These are phyloP conservation scores for Drosophila melanogaster DNA, from an alignment of 1,140 invertebrate genomes.

Conservation along the genomic window DNA sequence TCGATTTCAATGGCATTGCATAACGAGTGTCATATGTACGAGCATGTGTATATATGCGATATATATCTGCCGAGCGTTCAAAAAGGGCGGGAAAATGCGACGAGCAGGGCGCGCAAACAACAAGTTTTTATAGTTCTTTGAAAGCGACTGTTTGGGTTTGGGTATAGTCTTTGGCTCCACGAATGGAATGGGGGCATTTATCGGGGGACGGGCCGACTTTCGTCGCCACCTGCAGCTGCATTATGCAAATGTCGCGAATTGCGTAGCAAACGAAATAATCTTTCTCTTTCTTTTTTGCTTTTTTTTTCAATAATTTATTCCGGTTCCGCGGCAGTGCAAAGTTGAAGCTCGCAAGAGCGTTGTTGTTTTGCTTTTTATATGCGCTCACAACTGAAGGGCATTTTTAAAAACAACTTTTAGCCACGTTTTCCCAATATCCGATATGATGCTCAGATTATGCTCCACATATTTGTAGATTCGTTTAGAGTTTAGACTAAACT, in stretches of 20 bases:
- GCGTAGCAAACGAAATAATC: slow-evolving; percentile 70
- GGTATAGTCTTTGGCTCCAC: slow-evolving; percentile 1
- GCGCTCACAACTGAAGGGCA: slow-evolving; percentile 57
- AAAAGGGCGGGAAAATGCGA: slow-evolving; percentile 72
- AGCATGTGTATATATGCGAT: slow-evolving; percentile 27
- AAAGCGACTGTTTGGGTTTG: slow-evolving; percentile 29
- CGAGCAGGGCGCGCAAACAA: slow-evolving; percentile 68
- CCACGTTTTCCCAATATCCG: slow-evolving; percentile 12
- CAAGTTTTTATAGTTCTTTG: slow-evolving; percentile 68
- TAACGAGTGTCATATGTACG: slow-evolving; percentile 61
- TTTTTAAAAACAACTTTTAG: slow-evolving; percentile 30
- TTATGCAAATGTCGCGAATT: slow-evolving; percentile 69
- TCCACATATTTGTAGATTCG: slow-evolving; percentile 32
- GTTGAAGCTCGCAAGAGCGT: slow-evolving; percentile 32
- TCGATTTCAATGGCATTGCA: slow-evolving; percentile 71
- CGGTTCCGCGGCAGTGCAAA: slow-evolving; percentile 60
- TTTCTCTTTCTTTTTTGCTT: slow-evolving; percentile 19
- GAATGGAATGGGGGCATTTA: not conserved
- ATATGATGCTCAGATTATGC: slow-evolving; percentile 37
- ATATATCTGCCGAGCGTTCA: slow-evolving; percentile 32
- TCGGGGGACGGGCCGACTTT: not conserved
- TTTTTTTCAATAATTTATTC: slow-evolving; percentile 64
- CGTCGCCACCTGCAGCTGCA: slow-evolving; percentile 65
- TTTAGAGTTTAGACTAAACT: slow-evolving; percentile 7
- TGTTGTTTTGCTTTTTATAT: slow-evolving; percentile 17